Evolutionary conservation across 1,140 invertebrate species (phyloP).

Genomic region (Nylanderia fulva): DNA sequence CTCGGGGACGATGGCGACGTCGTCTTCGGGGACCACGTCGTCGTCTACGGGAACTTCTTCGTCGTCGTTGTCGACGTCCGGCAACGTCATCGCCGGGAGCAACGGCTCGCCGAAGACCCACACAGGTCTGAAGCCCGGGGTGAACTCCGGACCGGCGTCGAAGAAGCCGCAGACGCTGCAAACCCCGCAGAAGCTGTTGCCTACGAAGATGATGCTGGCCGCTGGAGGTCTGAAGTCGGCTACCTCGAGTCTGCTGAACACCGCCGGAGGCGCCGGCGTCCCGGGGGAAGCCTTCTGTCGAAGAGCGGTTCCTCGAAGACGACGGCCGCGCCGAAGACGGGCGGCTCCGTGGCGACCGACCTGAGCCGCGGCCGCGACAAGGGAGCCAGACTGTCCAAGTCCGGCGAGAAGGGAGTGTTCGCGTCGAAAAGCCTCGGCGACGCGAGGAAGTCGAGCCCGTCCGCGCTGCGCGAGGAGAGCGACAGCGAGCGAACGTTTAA

Average conservation of each 20-base stretch:
- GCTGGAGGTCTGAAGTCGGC: conserved; percentile 86
- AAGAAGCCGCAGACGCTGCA: conserved; percentile 89
- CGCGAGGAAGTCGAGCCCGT: conserved; percentile 89
- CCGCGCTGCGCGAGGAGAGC: conserved; percentile 87
- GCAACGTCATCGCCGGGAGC: conserved; percentile 73
- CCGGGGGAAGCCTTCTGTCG: conserved; percentile 60
- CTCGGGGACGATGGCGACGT: conserved; percentile 49
- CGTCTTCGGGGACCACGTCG: conserved; percentile 49
- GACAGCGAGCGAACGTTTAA: conserved; percentile 87
- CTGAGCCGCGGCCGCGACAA: conserved; percentile 87
- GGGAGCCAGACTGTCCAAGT: conserved; percentile 84
- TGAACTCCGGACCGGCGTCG: conserved; percentile 92
- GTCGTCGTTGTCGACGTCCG: conserved; percentile 79
- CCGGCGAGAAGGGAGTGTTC: conserved; percentile 89
- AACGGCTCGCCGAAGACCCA: conserved; percentile 91
- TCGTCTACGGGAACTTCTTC: conserved; percentile 29
- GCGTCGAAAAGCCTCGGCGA: conserved; percentile 86
- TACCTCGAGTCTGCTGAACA: conserved; percentile 75
- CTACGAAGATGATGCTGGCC: conserved; percentile 77
- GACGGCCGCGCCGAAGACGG: conserved; percentile 83
- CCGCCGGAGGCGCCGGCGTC: conserved; percentile 52
- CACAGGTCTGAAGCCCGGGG: conserved; percentile 94
- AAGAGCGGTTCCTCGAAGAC: conserved; percentile 82
- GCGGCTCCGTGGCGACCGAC: conserved; percentile 85
- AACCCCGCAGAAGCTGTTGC: conserved; percentile 80